Base-by-base conservation (phyloP, 64 coral and sea anemone species). In the Platygyra sinensis region DNA sequence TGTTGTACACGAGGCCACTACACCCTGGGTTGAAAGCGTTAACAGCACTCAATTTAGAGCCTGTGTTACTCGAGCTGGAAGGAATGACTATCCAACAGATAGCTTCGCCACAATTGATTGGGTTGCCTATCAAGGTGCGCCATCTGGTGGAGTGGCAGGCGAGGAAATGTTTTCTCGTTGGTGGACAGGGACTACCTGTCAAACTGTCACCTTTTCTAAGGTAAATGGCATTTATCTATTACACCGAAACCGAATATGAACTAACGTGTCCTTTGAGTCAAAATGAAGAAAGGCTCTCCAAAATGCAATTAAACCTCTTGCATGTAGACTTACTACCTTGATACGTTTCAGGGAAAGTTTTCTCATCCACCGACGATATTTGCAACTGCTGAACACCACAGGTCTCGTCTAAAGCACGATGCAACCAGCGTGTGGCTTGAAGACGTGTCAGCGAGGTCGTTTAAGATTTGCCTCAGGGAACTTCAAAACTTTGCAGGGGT, bases 11-110 rank as follows among this genome's bases (percentile, higher is more conserved):
- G 87, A 89, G 38, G 92, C 92, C 20, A 76, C 78, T 1, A 87
- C 72, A 49, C 82, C 87, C 4, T 94, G 86, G 86, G 79, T 94
- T 62, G 78, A 94, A 76, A 73, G 67, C 57, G 79, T 89, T 32
- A 88, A 76, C 67, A 62, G 76, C 60, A 69, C 65, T 69, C 65
- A 69, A n/a, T 69, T 69, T 27, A 69, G n/a, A 69, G 65, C 65
- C 22, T 69, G n/a, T 69, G 63, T 69, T 1, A 69, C 65, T 67
- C 65, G 65, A 10, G 22, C 22, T 11, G 20, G 22, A 36, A 65
- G 86, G 30, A 84, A 77, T 38, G 78, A 77, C 24, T 52, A 79
- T 10, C 63, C 92, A 18, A 55, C 76, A 14, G 30, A 83, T 80
- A 60, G 49, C 8, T 39, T 49, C 31, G 86, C 72, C 32, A 88